Percentiles rank a stretch among this genome's conserved stretches.
phyloP scores from a whole-genome alignment of 2,113 vertebrate species.

The Nesospiza acunhae region DNA sequence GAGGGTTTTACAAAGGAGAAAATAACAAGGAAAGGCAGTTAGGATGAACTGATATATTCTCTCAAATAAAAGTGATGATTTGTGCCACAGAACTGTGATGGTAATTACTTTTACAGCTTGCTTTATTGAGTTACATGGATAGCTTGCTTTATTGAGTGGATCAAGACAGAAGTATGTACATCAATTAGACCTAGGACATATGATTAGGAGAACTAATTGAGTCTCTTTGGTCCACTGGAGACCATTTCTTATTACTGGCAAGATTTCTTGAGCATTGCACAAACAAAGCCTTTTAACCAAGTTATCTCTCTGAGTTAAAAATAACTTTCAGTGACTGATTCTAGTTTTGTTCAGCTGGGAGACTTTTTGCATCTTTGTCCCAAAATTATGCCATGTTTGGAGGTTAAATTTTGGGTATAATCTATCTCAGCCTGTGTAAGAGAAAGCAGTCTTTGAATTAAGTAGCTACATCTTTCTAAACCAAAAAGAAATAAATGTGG shows the following conservation, averaged over 20 bases:
- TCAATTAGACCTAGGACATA: not conserved
- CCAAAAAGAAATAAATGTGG: not conserved
- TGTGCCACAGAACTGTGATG: not conserved
- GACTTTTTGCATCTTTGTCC: not conserved
- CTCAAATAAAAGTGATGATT: not conserved
- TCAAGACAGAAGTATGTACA: not conserved
- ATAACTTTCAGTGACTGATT: not conserved
- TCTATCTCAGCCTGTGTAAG: not conserved
- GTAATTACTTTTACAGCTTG: not conserved
- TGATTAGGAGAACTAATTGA: not conserved
- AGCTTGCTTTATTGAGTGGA: not conserved
- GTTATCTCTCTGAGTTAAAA: not conserved
- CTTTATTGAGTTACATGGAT: not conserved
- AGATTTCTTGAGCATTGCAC: not conserved
- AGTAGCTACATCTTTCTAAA: not conserved
- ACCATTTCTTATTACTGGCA: not conserved
- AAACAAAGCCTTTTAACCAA: not conserved
- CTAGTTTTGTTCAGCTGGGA: not conserved
- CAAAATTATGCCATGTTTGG: not conserved
- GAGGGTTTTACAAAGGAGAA: not conserved
- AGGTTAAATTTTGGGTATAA: not conserved
- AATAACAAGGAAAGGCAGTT: not conserved
- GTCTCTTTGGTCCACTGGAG: not conserved
- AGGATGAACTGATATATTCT: not conserved
- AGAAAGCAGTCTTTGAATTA: not conserved